phyloP scores from a whole-genome alignment of 1,140 invertebrate species.

The Sipha flava region DNA sequence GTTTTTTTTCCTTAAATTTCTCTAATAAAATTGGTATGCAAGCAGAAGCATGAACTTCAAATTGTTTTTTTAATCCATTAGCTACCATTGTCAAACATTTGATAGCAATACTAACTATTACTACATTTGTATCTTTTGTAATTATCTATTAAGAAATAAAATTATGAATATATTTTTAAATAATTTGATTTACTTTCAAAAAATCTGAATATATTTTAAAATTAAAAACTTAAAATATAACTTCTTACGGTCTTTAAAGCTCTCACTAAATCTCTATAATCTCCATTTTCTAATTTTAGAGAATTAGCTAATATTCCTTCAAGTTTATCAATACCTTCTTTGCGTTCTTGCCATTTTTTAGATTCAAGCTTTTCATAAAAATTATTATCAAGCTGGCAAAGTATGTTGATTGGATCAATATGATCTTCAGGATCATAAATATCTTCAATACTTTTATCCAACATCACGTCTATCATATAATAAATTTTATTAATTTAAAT shows the following conservation, averaged over 20 bases:
- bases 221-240: constrained; percentile 4
- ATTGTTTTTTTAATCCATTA: constrained; percentile 77
- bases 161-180: background rate
- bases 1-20: constrained; percentile 97
- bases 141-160: constrained; percentile 52
- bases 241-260: constrained; percentile 73
- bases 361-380: constrained; percentile 92
- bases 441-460: constrained; percentile 52
- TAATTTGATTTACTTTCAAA: background rate
- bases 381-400: constrained; percentile 86
- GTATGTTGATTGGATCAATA: constrained; percentile 82
- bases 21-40: constrained; percentile 76
- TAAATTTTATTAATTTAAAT: background rate
- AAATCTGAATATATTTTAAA: no score
- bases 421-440: constrained; percentile 78
- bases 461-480: constrained; percentile 35
- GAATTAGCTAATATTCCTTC: constrained; percentile 67
- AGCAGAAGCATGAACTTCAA: constrained; percentile 68
- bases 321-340: constrained; percentile 76
- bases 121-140: constrained; percentile 90
- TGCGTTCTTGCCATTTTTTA: constrained; percentile 96
- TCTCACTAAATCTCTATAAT: constrained; percentile 83
- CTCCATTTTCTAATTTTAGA: constrained; percentile 81
- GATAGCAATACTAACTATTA: constrained; percentile 77
- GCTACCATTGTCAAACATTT: constrained; percentile 79